These are phyloP conservation scores for Malacoctenus gilli DNA, from an alignment of 2,797 vertebrate species.

Conservation along the genomic window DNA sequence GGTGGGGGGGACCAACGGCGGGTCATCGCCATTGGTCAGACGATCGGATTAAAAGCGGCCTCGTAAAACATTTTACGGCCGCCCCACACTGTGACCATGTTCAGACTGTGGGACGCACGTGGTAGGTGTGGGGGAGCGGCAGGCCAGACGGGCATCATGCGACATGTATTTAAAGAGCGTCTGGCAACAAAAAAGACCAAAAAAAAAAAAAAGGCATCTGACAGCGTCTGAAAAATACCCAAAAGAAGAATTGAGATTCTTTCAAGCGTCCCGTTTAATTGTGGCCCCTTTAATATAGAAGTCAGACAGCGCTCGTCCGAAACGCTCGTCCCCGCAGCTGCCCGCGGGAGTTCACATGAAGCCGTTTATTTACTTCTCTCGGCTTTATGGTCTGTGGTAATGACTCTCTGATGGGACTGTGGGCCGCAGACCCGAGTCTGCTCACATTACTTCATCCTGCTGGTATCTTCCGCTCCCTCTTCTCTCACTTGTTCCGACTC, in stretches of 20 bases:
- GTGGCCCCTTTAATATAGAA: constrained; percentile 16
- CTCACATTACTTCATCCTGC: constrained; percentile 36
- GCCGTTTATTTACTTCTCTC: background rate
- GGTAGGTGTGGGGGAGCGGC: constrained; percentile 34
- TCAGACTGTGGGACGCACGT: constrained; percentile 57
- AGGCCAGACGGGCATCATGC: constrained; percentile 54
- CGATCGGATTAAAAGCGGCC: constrained; percentile 59
- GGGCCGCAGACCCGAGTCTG: constrained; percentile 21
- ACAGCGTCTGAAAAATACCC: too few relatives aligned
- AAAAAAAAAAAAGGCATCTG: too few relatives aligned
- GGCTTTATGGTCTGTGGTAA: constrained; percentile 11
- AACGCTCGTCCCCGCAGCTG: constrained; percentile 4
- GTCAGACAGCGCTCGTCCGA: constrained; percentile 8
- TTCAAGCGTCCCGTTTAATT: constrained; percentile 24
- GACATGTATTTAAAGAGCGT: constrained; percentile 41
- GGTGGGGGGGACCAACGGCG: constrained; percentile 31
- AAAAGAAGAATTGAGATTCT: constrained; percentile 7
- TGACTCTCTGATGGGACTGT: constrained; percentile 22
- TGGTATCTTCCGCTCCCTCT: constrained; percentile 25
- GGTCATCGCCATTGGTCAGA: constrained; percentile 48
- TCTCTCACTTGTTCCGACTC: constrained; percentile 28
- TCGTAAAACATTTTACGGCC: constrained; percentile 58
- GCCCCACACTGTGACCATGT: constrained; percentile 53
- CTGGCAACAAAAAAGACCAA: constrained; percentile 17
- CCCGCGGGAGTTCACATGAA: background rate